Percentiles rank a stretch among this genome's conserved stretches.
phyloP scores from a whole-genome alignment of 2,113 vertebrate genomes.

The Eretmochelys imbricata region DNA sequence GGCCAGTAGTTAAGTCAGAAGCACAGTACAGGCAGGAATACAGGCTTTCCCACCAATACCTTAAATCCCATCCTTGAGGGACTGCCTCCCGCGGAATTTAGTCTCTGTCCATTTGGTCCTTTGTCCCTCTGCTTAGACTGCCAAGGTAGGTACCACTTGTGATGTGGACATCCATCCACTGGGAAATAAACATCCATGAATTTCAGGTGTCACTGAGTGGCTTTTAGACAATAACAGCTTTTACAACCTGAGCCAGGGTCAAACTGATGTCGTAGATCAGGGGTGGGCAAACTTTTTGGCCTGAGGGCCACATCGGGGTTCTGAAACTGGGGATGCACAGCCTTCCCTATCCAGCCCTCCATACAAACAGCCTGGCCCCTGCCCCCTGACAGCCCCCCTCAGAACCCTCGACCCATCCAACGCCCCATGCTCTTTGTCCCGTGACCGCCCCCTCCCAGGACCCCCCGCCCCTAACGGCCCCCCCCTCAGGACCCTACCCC shows the following conservation, averaged over 20 bases:
- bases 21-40: neutral
- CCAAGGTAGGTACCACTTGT: fast-evolving
- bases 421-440: too few species aligned
- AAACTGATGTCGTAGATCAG: neutral
- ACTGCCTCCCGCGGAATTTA: neutral
- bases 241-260: neutral
- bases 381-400: too few species aligned
- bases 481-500: too few species aligned
- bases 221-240: neutral
- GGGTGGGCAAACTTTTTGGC: too few species aligned
- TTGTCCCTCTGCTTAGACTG: neutral
- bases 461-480: too few species aligned
- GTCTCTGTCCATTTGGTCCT: neutral
- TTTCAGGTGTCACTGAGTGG: neutral
- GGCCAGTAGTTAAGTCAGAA: neutral
- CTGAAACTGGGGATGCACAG: too few species aligned
- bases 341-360: too few species aligned
- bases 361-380: too few species aligned
- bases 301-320: too few species aligned
- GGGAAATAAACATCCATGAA: neutral
- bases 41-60: neutral
- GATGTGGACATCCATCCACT: neutral
- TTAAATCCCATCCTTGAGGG: neutral
- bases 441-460: too few species aligned
- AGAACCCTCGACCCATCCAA: too few species aligned